Evolutionary conservation across 1,140 invertebrate genomes (phyloP).

Genomic region (Potamilus streckersoni): DNA sequence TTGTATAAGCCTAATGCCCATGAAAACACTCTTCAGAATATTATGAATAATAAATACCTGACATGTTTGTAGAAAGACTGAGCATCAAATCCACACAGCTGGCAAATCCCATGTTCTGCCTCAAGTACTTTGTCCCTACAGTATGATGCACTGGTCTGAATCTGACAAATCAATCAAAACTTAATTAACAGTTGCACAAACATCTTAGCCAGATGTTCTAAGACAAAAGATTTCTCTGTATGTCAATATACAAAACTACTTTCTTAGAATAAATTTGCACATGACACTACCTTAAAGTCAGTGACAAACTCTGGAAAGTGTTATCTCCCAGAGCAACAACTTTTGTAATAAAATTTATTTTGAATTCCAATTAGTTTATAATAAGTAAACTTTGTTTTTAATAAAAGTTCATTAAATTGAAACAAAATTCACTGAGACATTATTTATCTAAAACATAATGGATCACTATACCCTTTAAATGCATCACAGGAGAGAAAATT

Average conservation of each 20-base stretch:
- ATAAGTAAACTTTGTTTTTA: too few species aligned
- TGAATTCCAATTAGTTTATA: too few species aligned
- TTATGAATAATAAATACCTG: slow-evolving; percentile 41
- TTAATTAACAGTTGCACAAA: neutral
- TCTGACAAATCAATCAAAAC: slow-evolving; percentile 38
- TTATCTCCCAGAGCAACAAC: too few species aligned
- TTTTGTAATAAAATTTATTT: too few species aligned
- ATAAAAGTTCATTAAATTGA: too few species aligned
- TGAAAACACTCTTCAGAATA: neutral
- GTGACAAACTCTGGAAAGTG: neutral
- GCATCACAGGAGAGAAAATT: too few species aligned
- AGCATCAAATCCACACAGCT: slow-evolving; percentile 58
- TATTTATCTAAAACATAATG: too few species aligned
- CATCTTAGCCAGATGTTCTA: neutral
- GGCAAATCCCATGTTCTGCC: slow-evolving; percentile 58
- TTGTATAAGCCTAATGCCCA: neutral
- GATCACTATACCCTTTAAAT: too few species aligned
- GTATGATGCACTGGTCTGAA: slow-evolving; percentile 50
- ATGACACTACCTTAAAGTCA: neutral
- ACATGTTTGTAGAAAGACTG: slow-evolving; percentile 53
- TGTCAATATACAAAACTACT: neutral
- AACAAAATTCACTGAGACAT: too few species aligned
- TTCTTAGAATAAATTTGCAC: neutral
- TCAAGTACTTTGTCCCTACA: slow-evolving; percentile 53
- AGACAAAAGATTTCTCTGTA: neutral